A percentile compares a stretch with the other conserved stretches of the same genome.
Evolutionary conservation across 2,797 vertebrate genomes (phyloP).

Genomic region (Heterohyrax brucei): DNA sequence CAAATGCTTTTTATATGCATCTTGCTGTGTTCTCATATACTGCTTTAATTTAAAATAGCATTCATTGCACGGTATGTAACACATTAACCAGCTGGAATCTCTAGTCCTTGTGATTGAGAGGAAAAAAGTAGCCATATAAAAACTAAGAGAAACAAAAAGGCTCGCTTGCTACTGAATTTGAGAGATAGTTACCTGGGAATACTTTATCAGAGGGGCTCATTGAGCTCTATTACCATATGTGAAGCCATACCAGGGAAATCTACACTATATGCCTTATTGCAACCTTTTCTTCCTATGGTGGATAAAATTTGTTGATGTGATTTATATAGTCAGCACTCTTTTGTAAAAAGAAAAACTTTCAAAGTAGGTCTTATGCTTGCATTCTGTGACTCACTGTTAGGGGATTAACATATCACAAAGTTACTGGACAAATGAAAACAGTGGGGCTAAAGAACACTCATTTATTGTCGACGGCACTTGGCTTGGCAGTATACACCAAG

Average conservation of each 20-base stretch:
- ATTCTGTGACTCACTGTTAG: constrained; percentile 18
- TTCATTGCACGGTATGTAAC: constrained; percentile 37
- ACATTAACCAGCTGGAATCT: constrained; percentile 72
- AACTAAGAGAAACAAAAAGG: not conserved
- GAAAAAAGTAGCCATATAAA: not conserved
- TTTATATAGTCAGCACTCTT: not conserved
- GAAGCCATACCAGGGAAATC: not conserved
- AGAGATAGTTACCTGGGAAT: not conserved
- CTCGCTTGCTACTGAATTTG: not conserved
- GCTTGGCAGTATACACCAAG: not conserved
- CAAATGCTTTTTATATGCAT: constrained; percentile 55
- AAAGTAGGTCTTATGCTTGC: not conserved
- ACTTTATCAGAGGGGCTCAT: not conserved
- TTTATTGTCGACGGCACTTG: not conserved
- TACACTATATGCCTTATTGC: not conserved
- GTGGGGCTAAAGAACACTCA: not conserved
- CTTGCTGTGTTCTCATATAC: not conserved
- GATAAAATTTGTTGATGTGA: not conserved
- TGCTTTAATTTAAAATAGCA: constrained; percentile 71
- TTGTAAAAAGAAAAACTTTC: constrained; percentile 43
- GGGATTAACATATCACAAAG: not conserved
- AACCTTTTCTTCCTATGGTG: not conserved
- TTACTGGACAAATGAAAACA: not conserved
- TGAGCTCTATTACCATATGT: not conserved
- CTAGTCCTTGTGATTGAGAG: constrained; percentile 1